Evolutionary conservation across 1,140 invertebrate species (phyloP).

Genomic region (Scaptomyza pallida): DNA sequence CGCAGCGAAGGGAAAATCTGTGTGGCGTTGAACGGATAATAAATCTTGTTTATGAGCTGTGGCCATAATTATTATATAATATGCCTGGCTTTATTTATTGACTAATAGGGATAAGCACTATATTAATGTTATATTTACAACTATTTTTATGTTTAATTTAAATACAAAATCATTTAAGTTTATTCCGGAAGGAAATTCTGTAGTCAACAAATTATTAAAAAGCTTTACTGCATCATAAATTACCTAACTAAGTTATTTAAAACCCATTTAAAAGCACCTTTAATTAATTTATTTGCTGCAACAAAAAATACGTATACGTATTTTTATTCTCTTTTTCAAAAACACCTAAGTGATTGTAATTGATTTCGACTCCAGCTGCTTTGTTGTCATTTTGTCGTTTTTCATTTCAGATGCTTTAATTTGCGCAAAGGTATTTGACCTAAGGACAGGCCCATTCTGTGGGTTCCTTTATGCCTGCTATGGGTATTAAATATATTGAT

Average conservation of each 20-base stretch:
- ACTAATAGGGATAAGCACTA: constrained; percentile 10
- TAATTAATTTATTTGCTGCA: neutral
- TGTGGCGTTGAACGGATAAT: neutral
- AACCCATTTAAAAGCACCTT: neutral
- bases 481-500: neutral
- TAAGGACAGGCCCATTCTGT: constrained; percentile 15
- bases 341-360: neutral
- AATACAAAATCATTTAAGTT: too few relatives aligned
- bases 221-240: too few relatives aligned
- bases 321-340: neutral
- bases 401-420: constrained; percentile 22
- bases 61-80: constrained; percentile 36
- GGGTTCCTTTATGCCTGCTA: neutral
- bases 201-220: too few relatives aligned
- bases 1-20: neutral
- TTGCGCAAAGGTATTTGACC: constrained; percentile 32
- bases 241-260: neutral
- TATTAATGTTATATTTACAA: too few relatives aligned
- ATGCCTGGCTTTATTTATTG: constrained; percentile 22
- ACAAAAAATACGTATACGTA: too few relatives aligned
- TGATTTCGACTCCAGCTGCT: neutral
- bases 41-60: constrained; percentile 21
- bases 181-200: too few relatives aligned
- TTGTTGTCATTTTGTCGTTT: constrained; percentile 5
- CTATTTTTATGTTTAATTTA: too few relatives aligned